Evolutionary conservation across 1,140 invertebrate genomes (phyloP).

Genomic region (Dryas iulia): DNA sequence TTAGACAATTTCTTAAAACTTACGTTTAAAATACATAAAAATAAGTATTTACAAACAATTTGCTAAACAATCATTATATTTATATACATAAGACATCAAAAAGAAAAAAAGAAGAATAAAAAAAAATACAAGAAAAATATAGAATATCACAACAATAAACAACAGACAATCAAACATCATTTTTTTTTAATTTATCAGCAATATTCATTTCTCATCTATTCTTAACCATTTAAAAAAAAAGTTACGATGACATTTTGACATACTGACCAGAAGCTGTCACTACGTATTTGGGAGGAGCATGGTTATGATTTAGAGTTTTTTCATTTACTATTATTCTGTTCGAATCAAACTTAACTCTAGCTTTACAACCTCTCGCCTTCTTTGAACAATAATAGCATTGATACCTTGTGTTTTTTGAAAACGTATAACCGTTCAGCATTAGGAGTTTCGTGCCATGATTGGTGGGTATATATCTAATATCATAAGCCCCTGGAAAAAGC

Average conservation of each 20-base stretch:
- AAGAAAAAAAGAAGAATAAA: too few species aligned
- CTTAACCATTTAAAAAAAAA: neutral
- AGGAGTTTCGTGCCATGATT: neutral
- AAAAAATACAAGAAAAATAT: too few species aligned
- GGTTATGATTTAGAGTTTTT: slow-evolving; percentile 10
- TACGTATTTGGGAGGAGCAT: slow-evolving; percentile 3
- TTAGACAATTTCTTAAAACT: too few species aligned
- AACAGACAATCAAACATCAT: too few species aligned
- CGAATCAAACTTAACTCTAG: slow-evolving; percentile 12
- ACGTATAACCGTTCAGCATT: neutral
- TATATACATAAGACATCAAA: too few species aligned
- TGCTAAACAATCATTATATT: too few species aligned
- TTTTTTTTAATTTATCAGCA: too few species aligned
- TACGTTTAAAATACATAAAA: too few species aligned
- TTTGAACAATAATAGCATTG: slow-evolving; percentile 24
- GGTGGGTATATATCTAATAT: neutral
- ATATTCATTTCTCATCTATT: too few species aligned
- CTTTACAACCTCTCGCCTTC: slow-evolving; percentile 23
- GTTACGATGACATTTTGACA: neutral
- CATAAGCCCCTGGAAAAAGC: neutral
- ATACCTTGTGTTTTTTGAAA: slow-evolving; percentile 4
- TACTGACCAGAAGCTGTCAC: neutral
- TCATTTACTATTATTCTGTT: slow-evolving; percentile 13
- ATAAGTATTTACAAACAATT: too few species aligned
- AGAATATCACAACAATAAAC: too few species aligned